Evolutionary conservation across 1,140 invertebrate species (phyloP), one percentile per base, ranked within the genome.

Genomic region (Theocolax elegans): DNA sequence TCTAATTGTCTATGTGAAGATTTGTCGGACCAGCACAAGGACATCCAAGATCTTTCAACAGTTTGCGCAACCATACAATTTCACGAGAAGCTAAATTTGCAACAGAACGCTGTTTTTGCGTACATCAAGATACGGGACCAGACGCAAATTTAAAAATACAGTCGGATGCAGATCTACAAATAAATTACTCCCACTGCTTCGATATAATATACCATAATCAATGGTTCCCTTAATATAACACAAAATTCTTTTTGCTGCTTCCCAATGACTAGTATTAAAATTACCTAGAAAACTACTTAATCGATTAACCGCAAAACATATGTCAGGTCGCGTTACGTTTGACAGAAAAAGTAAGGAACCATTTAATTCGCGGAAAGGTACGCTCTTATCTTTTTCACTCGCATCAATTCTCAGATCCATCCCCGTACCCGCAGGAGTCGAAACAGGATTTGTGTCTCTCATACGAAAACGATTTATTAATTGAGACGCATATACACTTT

Each of bases 31-130:
- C 68, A 69, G 80, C 10, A 25, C 10, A 15, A 6, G 13, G n/a
- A 38, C 48, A 6, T 10, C 17, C 3, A 44, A 48, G 15, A 67
- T 72, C 51, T 54, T 58, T 60, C 31, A 79, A 59, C 1, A 79
- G 40, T 70, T 44, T 12, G 23, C 35, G 75, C 1, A 86, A 62
- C 79, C 81, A 85, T 23, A 71, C 19, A 3, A 46, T 19, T 67
- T 76, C 67, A 2, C 56, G 4, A 3, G 67, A 31, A 23, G 71
- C 71, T 15, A 44, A 9, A 9, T 42, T 58, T 59, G n/a, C n/a
- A n/a, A n/a, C n/a, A n/a, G n/a, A n/a, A n/a, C n/a, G n/a, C n/a
- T 75, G 71, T 19, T 42, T 58, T 42, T 73, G 44, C 29, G 29
- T 53, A 2, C 19, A 31, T 71, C 67, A 75, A 21, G 53, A 49